A percentile compares a stretch with the other conserved stretches of the same genome.
Conservation (phyloP, 2,888 invertebrate species). For the Brenthis hecate region DNA sequence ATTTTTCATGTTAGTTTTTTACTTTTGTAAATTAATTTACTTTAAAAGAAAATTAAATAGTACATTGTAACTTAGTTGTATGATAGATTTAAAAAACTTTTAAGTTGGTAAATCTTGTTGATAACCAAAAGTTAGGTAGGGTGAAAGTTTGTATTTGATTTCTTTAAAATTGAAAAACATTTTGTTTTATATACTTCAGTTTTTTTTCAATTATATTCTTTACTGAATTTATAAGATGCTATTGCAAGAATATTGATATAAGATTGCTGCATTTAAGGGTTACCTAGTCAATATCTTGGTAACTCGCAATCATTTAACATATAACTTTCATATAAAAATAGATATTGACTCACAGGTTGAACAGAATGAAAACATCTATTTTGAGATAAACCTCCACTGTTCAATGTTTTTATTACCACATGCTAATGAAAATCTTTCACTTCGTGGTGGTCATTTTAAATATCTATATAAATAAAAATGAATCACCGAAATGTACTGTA, state of each 20-base stretch:
- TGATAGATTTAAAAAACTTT: no score
- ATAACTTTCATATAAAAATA: constrained; percentile 29
- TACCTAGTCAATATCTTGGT: not conserved
- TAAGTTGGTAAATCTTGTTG: no score
- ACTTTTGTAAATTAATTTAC: no score
- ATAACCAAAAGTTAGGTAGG: no score
- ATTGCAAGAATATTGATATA: not conserved
- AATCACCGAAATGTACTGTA: no score
- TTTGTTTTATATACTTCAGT: not conserved
- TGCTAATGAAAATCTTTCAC: constrained; percentile 5
- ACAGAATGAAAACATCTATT: constrained; percentile 32
- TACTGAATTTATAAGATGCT: not conserved
- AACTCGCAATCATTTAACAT: not conserved
- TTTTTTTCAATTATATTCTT: not conserved
- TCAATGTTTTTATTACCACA: constrained; percentile 19
- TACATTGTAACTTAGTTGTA: no score
- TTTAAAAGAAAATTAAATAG: no score
- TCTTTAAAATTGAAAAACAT: no score
- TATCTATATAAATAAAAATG: no score
- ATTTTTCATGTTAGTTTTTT: no score
- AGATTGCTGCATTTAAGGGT: no score
- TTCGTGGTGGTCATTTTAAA: constrained; percentile 11
- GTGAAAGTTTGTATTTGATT: no score
- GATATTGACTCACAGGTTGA: constrained; percentile 30
- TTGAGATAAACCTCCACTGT: constrained; percentile 32